Evolutionary conservation across 2,113 vertebrate genomes (phyloP).

Genomic region (Festucalex cinctus): DNA sequence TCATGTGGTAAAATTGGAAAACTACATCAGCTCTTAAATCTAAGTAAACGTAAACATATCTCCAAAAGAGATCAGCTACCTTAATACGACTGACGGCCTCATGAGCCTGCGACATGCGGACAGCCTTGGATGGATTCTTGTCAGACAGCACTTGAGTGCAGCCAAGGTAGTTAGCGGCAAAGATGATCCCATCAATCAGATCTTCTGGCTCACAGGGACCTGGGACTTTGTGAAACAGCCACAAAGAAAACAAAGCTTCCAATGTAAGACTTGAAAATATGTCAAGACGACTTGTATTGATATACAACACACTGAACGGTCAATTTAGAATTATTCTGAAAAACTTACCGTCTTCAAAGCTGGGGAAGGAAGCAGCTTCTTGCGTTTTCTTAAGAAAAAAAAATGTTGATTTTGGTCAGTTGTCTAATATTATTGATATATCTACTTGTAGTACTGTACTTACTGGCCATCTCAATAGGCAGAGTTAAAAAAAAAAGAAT

Average conservation of each 20-base stretch:
- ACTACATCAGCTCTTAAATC: not conserved
- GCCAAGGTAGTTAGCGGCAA: slow-evolving; percentile 97
- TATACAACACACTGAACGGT: not conserved
- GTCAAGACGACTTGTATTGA: not conserved
- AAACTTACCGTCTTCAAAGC: slow-evolving; percentile 96
- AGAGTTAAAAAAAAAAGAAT: not conserved
- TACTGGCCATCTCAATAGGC: not conserved
- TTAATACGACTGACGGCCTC: slow-evolving; percentile 94
- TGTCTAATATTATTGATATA: not conserved
- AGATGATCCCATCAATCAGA: slow-evolving; percentile 98
- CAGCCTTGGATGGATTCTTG: slow-evolving; percentile 92
- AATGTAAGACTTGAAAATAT: not conserved
- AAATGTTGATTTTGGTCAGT: slow-evolving; percentile 14
- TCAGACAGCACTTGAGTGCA: slow-evolving; percentile 94
- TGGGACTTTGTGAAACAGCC: slow-evolving; percentile 77
- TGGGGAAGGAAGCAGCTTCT: slow-evolving; percentile 90
- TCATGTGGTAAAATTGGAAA: slow-evolving; percentile 32
- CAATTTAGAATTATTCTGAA: not conserved
- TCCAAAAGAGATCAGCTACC: slow-evolving; percentile 66
- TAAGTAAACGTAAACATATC: not conserved
- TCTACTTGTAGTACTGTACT: too few species aligned
- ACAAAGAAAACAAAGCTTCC: slow-evolving; percentile 5
- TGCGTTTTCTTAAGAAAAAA: slow-evolving; percentile 77
- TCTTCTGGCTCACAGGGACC: slow-evolving; percentile 98
- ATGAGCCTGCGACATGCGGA: slow-evolving; percentile 95